Percentiles rank a stretch among this genome's conserved stretches.
Conservation (phyloP, 2,888 invertebrate species). For the Cryptocephalus moraei region DNA sequence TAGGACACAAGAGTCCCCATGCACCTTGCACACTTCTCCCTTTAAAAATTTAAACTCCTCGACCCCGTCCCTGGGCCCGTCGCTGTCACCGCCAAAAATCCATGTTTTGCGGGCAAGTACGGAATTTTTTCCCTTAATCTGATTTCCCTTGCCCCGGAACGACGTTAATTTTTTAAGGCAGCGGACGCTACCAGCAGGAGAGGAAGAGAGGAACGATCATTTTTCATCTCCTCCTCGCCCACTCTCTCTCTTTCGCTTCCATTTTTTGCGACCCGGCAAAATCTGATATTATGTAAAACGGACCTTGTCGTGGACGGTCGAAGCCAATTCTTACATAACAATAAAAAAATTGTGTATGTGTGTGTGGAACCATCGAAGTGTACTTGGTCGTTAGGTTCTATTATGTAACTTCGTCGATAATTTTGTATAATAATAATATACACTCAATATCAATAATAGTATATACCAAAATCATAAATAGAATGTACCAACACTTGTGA, state of each 20-base stretch:
- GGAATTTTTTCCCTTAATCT: constrained; percentile 16
- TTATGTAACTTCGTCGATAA: too few relatives aligned
- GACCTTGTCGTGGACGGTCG: too few relatives aligned
- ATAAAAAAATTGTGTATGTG: too few relatives aligned
- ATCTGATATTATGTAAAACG: constrained; percentile 6
- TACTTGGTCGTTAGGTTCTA: too few relatives aligned
- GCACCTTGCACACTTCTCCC: neutral
- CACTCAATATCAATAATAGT: too few relatives aligned
- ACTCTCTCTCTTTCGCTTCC: too few relatives aligned
- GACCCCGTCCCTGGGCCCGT: constrained; percentile 5
- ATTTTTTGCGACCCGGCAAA: constrained; percentile 5
- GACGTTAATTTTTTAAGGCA: constrained; percentile 13
- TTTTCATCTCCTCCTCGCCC: constrained; percentile 4
- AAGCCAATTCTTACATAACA: too few relatives aligned
- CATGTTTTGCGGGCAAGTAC: constrained; percentile 12
- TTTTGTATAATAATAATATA: too few relatives aligned
- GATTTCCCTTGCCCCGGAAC: constrained; percentile 13
- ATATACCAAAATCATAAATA: too few relatives aligned
- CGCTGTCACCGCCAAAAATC: constrained; percentile 18
- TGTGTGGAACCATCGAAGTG: too few relatives aligned
- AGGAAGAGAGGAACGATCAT: constrained; percentile 7
- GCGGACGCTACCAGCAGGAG: constrained; percentile 10
- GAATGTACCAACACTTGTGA: too few relatives aligned
- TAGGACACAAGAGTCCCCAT: neutral
- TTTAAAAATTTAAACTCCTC: neutral